Evolutionary conservation across 2,888 invertebrate genomes (phyloP), one percentile per base, ranked within the genome.

Genomic region (Coecobrya sp.): DNA sequence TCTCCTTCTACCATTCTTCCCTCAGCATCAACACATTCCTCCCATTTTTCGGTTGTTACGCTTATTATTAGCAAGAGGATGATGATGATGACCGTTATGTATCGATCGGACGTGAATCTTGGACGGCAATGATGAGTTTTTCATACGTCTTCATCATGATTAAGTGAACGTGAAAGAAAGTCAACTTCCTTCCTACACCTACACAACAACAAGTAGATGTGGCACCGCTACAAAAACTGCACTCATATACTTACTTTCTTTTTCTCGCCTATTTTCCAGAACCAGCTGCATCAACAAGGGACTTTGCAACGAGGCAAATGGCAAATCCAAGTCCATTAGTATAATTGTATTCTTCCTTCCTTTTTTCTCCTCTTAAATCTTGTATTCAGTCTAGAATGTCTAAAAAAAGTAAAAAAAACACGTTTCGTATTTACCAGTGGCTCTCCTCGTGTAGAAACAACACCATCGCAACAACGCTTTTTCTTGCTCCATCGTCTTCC

Each of bases 311-410:
- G 11, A 16, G n/a, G 36, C 36, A 36, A 36, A 36, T 36, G 36
- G 49, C 25, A 76, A 76, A 76, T 76, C 45, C 76, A 76, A 76
- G 76, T 76, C 76, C 76, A 76, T 45, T 76, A 76, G 76, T 76
- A 76, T 76, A 76, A 76, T 76, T 76, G 76, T 76, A 27, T 49
- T 76, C 49, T 45, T 76, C 13, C 19, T n/a, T 27, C 25, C 76
- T 45, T 19, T 5, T 22, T 49, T 76, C 45, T 76, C 25, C 45
- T 73, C 65, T 65, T 4, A 13, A 45, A 76, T 76, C 76, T 49
- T 49, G 25, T 49, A 76, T 45, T 76, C 45, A 49, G 22, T 45
- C 10, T 25, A 25, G 19, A 62, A 22, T 22, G 1, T 27, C 3
- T 68, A 30, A 30, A 70, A 62, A 19, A 62, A 3, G 45, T 36